Percentiles rank a stretch among this genome's conserved stretches.
Conservation (phyloP, 2,888 invertebrate species). For the Conomelus anceps region DNA sequence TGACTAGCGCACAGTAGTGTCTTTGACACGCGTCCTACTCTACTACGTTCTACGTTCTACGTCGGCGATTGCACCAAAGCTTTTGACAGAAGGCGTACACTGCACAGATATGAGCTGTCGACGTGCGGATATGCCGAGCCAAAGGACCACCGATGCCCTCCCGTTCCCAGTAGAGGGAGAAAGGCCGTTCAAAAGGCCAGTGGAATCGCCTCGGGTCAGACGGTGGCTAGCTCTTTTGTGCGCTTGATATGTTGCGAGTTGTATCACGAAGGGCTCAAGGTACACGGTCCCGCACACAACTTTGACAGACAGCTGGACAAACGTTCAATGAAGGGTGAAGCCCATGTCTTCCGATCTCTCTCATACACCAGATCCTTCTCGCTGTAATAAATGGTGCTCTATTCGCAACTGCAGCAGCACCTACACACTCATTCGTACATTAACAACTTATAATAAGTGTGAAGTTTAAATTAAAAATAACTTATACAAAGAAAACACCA, state of each 20-base stretch:
- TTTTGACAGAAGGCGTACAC: neutral
- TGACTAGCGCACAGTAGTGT: neutral
- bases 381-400: neutral
- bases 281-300: neutral
- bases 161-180: too few species aligned
- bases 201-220: neutral
- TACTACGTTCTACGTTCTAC: neutral
- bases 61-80: neutral
- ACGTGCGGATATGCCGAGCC: neutral
- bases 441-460: too few species aligned
- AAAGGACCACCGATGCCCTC: too few species aligned
- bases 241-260: neutral
- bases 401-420: too few species aligned
- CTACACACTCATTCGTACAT: too few species aligned
- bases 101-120: neutral
- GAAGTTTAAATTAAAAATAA: too few species aligned
- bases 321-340: neutral
- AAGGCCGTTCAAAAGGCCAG: too few species aligned
- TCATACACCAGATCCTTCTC: neutral
- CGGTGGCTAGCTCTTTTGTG: neutral
- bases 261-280: too few species aligned
- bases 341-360: neutral
- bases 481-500: too few species aligned
- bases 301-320: neutral
- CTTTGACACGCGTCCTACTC: neutral